phyloP scores from a whole-genome alignment of 2,113 vertebrate genomes.

The Laterallus jamaicensis region DNA sequence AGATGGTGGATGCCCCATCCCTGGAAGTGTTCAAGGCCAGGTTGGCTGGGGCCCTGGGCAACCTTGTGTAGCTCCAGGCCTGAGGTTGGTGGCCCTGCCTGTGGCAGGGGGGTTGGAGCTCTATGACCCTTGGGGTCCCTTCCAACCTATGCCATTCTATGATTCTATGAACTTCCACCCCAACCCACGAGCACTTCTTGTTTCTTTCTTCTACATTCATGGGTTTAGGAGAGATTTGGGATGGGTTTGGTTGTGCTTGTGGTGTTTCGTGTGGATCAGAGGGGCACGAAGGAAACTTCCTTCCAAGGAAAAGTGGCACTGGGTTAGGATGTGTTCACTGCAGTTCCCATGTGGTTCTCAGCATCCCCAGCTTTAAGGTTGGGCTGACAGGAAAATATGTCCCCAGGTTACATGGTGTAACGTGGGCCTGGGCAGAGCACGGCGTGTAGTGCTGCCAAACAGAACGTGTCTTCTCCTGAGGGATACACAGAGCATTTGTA shows the following conservation, averaged over 20 bases:
- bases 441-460: neutral
- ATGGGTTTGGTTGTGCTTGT: neutral
- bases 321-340: neutral
- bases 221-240: neutral
- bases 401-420: fast-evolving
- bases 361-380: neutral
- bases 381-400: neutral
- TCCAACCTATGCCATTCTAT: too few species aligned
- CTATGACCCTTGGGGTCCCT: too few species aligned
- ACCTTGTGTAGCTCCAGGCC: too few species aligned
- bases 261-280: fast-evolving
- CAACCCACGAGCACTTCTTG: neutral
- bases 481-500: neutral
- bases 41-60: too few species aligned
- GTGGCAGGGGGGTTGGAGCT: too few species aligned
- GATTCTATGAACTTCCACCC: neutral
- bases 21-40: too few species aligned
- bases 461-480: fast-evolving
- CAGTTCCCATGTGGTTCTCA: neutral
- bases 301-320: neutral
- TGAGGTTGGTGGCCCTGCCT: too few species aligned
- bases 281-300: too few species aligned
- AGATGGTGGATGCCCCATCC: too few species aligned
- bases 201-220: fast-evolving
- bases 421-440: fast-evolving